Conservation (phyloP, 2,888 invertebrate genomes). For the Autographa pulchrina region DNA sequence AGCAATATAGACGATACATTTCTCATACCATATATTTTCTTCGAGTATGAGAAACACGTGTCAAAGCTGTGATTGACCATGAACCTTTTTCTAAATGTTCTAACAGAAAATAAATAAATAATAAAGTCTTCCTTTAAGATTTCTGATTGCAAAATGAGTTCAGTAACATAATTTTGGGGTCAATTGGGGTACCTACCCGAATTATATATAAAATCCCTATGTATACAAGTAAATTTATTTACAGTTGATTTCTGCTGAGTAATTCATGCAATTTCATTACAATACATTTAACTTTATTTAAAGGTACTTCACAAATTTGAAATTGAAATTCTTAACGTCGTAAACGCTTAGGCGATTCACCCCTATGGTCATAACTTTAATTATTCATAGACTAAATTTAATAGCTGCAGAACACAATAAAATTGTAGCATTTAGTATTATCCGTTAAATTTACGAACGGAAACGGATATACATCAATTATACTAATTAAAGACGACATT, state of each 20-base stretch:
- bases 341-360: conserved; percentile 48
- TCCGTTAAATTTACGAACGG: not conserved
- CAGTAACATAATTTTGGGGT: too few relatives aligned
- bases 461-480: not conserved
- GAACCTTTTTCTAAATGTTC: not conserved
- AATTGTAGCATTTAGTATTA: not conserved
- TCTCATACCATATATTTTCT: not conserved
- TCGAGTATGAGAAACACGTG: not conserved
- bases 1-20: not conserved
- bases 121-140: not conserved
- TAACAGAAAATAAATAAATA: not conserved
- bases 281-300: conserved; percentile 30
- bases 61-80: not conserved
- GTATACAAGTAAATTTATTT: not conserved
- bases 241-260: not conserved
- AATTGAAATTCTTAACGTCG: conserved; percentile 59
- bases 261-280: conserved; percentile 33
- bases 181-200: too few relatives aligned
- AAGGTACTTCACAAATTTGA: conserved; percentile 52
- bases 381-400: conserved; percentile 40
- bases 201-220: too few relatives aligned
- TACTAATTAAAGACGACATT: not conserved
- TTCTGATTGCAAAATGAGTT: not conserved
- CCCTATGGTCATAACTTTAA: conserved; percentile 23
- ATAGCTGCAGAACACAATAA: conserved; percentile 20